phyloP scores from a whole-genome alignment of 53 echinoderm and acorn worm species.

The Mesocentrotus franciscanus region DNA sequence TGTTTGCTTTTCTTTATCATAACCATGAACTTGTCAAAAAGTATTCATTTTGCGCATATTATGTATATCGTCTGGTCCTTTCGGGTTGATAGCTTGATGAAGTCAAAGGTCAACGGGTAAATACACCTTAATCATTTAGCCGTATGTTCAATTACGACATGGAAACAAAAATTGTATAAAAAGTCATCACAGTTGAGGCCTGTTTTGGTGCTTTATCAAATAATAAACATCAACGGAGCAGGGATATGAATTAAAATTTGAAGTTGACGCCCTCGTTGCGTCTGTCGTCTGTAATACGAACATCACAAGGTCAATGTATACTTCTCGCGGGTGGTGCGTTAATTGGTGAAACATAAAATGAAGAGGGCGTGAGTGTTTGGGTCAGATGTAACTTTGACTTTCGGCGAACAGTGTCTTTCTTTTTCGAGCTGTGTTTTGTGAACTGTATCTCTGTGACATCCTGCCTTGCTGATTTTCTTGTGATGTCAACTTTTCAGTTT shows the following conservation, averaged over 20 bases:
- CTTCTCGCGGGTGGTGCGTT: background rate
- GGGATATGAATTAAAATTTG: background rate
- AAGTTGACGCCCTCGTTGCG: background rate
- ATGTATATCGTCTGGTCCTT: background rate
- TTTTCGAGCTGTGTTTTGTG: background rate
- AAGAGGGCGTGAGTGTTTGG: background rate
- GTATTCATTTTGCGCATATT: background rate
- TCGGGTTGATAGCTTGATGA: background rate
- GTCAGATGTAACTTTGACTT: background rate
- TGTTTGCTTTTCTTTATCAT: background rate
- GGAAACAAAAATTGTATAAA: background rate
- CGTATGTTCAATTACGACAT: background rate
- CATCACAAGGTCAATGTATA: background rate
- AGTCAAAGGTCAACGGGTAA: background rate
- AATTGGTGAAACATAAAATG: constrained; percentile 14
- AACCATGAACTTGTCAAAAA: background rate
- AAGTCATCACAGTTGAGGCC: background rate
- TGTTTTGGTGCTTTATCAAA: background rate
- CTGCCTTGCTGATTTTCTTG: background rate
- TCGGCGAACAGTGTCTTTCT: background rate
- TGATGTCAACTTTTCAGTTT: background rate
- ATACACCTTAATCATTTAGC: background rate
- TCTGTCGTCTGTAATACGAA: background rate
- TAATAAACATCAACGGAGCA: background rate
- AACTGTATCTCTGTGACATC: background rate